These are phyloP conservation scores for Florisuga fusca DNA, from an alignment of 2,797 vertebrate genomes.

Conservation along the genomic window DNA sequence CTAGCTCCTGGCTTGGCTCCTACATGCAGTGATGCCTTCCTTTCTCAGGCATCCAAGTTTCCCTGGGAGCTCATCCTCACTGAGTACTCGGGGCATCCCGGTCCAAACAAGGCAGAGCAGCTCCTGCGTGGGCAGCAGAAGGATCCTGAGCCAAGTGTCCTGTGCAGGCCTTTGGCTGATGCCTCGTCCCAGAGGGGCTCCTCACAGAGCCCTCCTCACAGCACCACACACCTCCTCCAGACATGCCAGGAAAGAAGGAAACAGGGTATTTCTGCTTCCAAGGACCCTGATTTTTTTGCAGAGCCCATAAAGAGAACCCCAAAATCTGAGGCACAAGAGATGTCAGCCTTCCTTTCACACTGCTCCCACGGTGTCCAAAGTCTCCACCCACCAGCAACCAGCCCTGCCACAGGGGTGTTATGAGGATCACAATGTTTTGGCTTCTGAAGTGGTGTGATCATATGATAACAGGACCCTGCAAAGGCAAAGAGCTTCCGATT, in stretches of 20 bases:
- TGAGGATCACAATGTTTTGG: background rate
- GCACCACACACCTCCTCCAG: background rate
- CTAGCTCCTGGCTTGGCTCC: background rate
- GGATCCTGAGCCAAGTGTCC: background rate
- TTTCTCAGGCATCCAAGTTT: background rate
- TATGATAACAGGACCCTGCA: background rate
- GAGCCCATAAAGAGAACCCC: background rate
- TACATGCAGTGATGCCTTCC: background rate
- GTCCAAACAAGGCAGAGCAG: background rate
- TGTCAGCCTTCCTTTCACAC: background rate
- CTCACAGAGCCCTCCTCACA: background rate
- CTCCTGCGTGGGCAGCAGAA: background rate
- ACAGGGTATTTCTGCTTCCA: background rate
- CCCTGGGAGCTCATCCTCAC: background rate
- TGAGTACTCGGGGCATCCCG: background rate
- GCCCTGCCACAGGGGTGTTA: background rate
- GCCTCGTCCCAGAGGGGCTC: background rate
- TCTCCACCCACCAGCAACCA: background rate
- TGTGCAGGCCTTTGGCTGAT: background rate
- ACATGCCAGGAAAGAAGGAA: background rate
- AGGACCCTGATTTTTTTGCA: background rate
- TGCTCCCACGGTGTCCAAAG: background rate
- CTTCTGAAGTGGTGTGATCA: background rate
- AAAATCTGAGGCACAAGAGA: background rate
- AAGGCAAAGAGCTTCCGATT: background rate